A percentile compares a stretch with the other conserved stretches of the same genome.
These are phyloP conservation scores for Cynopterus brachyotis DNA, from an alignment of 2,113 vertebrate species.

Conservation along the genomic window DNA sequence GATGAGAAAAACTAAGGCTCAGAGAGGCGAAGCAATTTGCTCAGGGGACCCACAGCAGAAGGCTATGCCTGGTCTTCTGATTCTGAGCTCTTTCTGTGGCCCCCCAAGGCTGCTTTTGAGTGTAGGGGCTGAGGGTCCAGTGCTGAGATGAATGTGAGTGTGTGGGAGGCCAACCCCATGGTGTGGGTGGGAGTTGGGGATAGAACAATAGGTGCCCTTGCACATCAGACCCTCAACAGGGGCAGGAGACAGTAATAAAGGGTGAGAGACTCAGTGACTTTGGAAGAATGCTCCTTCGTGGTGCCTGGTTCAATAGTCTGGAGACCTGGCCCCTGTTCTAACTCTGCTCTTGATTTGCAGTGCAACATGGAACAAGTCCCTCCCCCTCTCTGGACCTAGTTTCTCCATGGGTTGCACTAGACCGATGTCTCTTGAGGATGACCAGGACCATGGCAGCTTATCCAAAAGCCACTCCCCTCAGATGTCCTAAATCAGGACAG, in stretches of 20 bases:
- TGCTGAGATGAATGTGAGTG: too few species aligned
- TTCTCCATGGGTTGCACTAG: not conserved
- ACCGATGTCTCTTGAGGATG: not conserved
- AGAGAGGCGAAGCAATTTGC: not conserved
- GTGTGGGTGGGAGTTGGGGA: not conserved
- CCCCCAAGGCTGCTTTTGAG: not conserved
- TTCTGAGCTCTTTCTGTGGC: accelerated
- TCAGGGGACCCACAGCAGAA: not conserved
- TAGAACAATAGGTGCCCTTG: not conserved
- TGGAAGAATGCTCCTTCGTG: not conserved
- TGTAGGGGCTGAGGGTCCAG: not conserved
- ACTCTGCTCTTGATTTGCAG: not conserved
- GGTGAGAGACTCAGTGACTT: not conserved
- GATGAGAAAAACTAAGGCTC: not conserved
- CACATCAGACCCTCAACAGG: accelerated
- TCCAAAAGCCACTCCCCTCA: not conserved
- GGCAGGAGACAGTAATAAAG: not conserved
- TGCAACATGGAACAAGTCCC: not conserved
- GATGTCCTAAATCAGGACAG: not conserved
- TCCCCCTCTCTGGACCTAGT: not conserved
- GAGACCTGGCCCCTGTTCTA: not conserved
- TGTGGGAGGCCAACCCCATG: accelerated
- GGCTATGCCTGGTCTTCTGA: not conserved
- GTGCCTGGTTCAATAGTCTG: not conserved
- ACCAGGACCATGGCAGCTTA: not conserved